Base-by-base conservation (phyloP, 1,140 invertebrate species). In the Nephila pilipes region DNA sequence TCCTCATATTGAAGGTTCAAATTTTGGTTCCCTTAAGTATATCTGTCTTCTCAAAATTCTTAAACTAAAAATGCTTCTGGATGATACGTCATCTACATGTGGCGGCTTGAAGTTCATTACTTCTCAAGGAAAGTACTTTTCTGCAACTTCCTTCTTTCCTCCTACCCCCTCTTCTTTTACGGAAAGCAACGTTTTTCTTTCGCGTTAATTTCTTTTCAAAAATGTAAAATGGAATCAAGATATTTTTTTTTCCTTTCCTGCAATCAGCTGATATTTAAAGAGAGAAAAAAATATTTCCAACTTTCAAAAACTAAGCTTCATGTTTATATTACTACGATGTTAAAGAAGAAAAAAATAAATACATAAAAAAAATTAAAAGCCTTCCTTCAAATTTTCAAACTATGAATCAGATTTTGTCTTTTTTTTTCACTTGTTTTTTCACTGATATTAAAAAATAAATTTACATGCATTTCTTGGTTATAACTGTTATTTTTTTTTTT, bases 181-280 rank as follows among this genome's bases (percentile, higher is more conserved):
- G 25, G 3, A 69, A 29, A 69, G 12, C 5, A 69, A 69, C 63
- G 25, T 69, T 69, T 69, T 69, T 69, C 65, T 69, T 69, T 29
- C 12, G 65, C 65, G 65, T 69, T 69, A 69, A 32, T 69, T 69
- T 69, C 25, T 69, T 69, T 69, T 32, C 65, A 29, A 69, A 69
- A 69, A 69, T 69, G 65, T 29, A 69, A 69, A 69, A 69, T 69
- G 65, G 65, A 69, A 69, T 69, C 29, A 69, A 69, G 25, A 14
- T 29, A 1, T 58, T 22, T 69, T 25, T 29, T 69, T 69, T 69
- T 69, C 14, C 29, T 25, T 32, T 69, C 25, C 65, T 69, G 25
- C 65, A 69, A 69, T 69, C 65, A 69, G 65, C 65, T 29, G 65
- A 29, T 69, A 29, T 29, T n/a, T 65, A 65, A 69, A 16, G 57